Evolutionary conservation across 2,113 vertebrate species (phyloP).

Genomic region (Gopherus evgoodei): DNA sequence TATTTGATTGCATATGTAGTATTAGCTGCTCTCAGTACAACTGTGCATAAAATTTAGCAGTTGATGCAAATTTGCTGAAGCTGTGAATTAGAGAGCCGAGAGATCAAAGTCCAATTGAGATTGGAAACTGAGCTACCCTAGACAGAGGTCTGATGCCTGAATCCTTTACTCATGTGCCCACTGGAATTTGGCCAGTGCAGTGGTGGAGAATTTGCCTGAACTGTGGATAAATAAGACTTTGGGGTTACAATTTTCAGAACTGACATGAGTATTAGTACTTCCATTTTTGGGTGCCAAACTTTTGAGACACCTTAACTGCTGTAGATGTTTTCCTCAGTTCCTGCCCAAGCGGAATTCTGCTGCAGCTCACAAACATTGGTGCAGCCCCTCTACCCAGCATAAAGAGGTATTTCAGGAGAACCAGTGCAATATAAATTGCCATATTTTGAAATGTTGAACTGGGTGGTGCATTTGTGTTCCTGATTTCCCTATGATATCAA

Average conservation of each 20-base stretch:
- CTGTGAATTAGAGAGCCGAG: not conserved
- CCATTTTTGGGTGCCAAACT: not conserved
- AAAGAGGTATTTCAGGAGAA: not conserved
- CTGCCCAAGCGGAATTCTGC: not conserved
- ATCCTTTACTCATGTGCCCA: not conserved
- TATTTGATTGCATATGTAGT: not conserved
- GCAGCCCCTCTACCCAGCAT: not conserved
- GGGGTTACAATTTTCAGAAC: not conserved
- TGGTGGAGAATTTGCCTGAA: not conserved
- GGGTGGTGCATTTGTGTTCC: not conserved
- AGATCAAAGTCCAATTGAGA: not conserved
- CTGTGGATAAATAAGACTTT: not conserved
- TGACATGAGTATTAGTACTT: not conserved
- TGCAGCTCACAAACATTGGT: not conserved
- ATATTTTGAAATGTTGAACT: not conserved
- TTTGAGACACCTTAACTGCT: not conserved
- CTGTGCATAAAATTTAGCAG: not conserved
- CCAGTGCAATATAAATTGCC: not conserved
- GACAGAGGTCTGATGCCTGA: not conserved
- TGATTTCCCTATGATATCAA: not conserved
- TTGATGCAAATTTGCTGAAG: not conserved
- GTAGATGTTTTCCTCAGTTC: not conserved
- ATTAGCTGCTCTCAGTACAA: not conserved
- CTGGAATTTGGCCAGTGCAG: not conserved
- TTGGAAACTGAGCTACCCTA: not conserved